Evolutionary conservation across 2,113 vertebrate genomes (phyloP).

Genomic region (Seriola aureovittata): DNA sequence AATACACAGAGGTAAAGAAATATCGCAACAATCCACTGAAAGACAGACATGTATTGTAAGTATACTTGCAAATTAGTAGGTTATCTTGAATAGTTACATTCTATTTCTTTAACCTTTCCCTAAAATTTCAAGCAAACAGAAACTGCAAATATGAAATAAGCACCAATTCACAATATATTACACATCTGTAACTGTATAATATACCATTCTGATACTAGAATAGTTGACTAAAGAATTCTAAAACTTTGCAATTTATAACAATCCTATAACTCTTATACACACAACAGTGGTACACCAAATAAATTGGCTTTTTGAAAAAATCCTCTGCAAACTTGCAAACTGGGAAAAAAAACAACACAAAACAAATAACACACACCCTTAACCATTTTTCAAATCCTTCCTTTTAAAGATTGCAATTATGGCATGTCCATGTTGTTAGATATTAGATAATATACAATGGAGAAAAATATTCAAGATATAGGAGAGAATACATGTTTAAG

Average conservation of each 20-base stretch:
- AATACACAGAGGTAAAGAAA: slow-evolving; percentile 60
- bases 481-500: slow-evolving; percentile 60
- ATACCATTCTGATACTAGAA: slow-evolving; percentile 74
- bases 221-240: slow-evolving; percentile 60
- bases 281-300: slow-evolving; percentile 63
- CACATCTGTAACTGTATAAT: slow-evolving; percentile 79
- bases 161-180: slow-evolving; percentile 83
- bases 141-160: slow-evolving; percentile 79
- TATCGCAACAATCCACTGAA: slow-evolving; percentile 44
- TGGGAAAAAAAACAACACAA: not conserved
- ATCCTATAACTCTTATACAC: slow-evolving; percentile 65
- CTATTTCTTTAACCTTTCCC: slow-evolving; percentile 56
- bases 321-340: slow-evolving; percentile 48
- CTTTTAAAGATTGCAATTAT: slow-evolving; percentile 50
- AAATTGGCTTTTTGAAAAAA: slow-evolving; percentile 46
- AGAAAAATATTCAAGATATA: slow-evolving; percentile 62
- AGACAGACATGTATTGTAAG: slow-evolving; percentile 52
- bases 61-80: slow-evolving; percentile 58
- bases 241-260: slow-evolving; percentile 62
- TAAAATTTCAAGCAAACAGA: slow-evolving; percentile 69
- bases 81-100: slow-evolving; percentile 68
- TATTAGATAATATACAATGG: slow-evolving; percentile 60
- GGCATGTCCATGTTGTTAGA: slow-evolving; percentile 53
- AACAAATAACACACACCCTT: slow-evolving; percentile 11
- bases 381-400: slow-evolving; percentile 39